Conservation (phyloP, 2,888 invertebrate genomes). For the Pandemis corylana region DNA sequence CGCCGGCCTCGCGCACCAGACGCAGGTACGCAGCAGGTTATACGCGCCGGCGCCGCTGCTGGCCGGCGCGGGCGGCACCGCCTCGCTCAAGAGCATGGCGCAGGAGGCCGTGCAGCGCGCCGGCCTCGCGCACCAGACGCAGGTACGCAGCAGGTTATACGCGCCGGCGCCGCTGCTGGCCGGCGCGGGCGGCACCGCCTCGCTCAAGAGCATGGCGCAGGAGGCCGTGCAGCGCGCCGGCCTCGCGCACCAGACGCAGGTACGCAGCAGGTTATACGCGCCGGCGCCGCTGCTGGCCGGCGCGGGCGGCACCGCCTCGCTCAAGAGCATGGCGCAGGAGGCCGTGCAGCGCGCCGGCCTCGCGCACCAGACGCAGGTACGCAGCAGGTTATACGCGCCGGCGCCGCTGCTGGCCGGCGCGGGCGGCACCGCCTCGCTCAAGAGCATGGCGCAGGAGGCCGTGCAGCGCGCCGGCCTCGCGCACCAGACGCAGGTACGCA, state of each 20-base stretch:
- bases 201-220: constrained; percentile 97
- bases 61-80: constrained; percentile 86
- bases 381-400: too few relatives aligned
- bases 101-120: constrained; percentile 96
- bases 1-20: constrained; percentile 86
- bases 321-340: constrained; percentile 97
- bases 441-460: constrained; percentile 97
- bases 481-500: constrained; percentile 58
- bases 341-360: constrained; percentile 94
- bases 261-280: too few relatives aligned
- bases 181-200: constrained; percentile 87
- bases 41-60: too few relatives aligned
- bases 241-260: constrained; percentile 76
- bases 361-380: constrained; percentile 69
- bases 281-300: too few relatives aligned
- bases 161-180: too few relatives aligned
- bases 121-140: constrained; percentile 84
- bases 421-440: constrained; percentile 92
- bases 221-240: constrained; percentile 95
- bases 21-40: constrained; percentile 60
- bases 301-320: constrained; percentile 89
- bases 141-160: too few relatives aligned
- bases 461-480: constrained; percentile 93
- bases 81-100: constrained; percentile 96
- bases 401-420: constrained; percentile 51